Base-by-base conservation (phyloP, 2,888 invertebrate genomes). In the Pheosia gnoma region DNA sequence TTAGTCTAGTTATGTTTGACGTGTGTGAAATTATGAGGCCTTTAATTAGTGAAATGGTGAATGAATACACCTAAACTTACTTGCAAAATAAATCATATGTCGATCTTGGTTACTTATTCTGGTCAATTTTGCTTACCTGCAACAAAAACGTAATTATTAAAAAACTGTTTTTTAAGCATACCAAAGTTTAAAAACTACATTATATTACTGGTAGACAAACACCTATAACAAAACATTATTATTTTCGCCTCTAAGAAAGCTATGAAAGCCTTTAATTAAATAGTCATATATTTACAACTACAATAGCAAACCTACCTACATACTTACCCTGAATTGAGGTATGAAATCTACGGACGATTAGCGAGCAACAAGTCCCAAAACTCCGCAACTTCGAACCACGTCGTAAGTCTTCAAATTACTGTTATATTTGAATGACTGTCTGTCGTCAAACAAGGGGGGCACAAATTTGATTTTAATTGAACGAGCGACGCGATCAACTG, bases 391-490 rank as follows among this genome's bases (percentile, higher is more conserved):
- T 39, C 38, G 5, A 54, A 38, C 11, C 38, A 54, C 54, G 37
- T 37, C 54, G 63, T 66, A 77, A 70, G 68, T 63, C 59, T 66
- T 69, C 68, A 68, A 72, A 67, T 58, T 58, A 57, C 61, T 71
- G 70, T 73, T 65, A 70, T 69, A 74, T 70, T 78, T 74, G 72
- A 79, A 78, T 78, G 74, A 73, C 71, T 75, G 78, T 78, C 78
- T 75, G 73, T 79, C 75, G 77, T 78, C 78, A 80, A 83, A 82
- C 74, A 76, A 75, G 74, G 78, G 79, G 81, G 80, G 73, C 79
- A 81, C 84, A 86, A 89, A 89, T 87, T 88, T 79, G 84, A 88
- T 86, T 87, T 88, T 89, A 90, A 90, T 90, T 89, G 87, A 87
- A 84, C 82, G 79, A 81, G 79, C 85, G 84, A 77, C 74, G 84